Evolutionary conservation across 2,888 invertebrate species (phyloP).

Genomic region (Amblyjoppa fuscipennis): DNA sequence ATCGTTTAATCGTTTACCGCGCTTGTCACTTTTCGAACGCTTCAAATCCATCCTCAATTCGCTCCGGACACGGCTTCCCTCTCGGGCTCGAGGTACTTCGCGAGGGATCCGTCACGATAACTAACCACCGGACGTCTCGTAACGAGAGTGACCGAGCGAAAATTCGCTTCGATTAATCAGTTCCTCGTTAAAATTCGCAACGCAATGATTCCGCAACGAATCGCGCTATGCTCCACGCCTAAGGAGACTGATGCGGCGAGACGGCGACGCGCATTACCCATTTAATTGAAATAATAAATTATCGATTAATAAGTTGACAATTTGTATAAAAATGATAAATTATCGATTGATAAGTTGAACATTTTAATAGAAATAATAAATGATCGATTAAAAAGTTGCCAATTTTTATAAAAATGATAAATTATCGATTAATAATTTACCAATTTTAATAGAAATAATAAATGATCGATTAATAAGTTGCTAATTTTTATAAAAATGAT

Average conservation of each 20-base stretch:
- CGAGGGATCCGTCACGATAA: constrained; percentile 12
- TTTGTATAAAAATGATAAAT: background rate
- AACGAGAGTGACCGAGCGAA: background rate
- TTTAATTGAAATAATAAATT: background rate
- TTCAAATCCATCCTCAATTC: constrained; percentile 10
- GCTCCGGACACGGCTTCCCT: background rate
- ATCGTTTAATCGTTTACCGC: constrained; percentile 76
- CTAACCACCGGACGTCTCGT: constrained; percentile 12
- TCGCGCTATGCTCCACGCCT: constrained; percentile 3
- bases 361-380: no score
- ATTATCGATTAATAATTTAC: no score
- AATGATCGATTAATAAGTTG: no score
- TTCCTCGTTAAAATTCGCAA: constrained; percentile 41
- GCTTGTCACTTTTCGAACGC: constrained; percentile 60
- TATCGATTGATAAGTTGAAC: no score
- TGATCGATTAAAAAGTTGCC: no score
- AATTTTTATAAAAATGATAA: background rate
- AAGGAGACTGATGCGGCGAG: no score
- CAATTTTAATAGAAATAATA: no score
- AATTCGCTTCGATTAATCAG: constrained; percentile 14
- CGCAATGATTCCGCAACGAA: constrained; percentile 11
- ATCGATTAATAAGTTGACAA: background rate
- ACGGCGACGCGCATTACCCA: background rate
- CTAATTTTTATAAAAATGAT: background rate
- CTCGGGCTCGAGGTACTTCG: background rate